These are phyloP conservation scores for Dioctria linearis DNA, from an alignment of 2,888 invertebrate genomes.

Conservation along the genomic window DNA sequence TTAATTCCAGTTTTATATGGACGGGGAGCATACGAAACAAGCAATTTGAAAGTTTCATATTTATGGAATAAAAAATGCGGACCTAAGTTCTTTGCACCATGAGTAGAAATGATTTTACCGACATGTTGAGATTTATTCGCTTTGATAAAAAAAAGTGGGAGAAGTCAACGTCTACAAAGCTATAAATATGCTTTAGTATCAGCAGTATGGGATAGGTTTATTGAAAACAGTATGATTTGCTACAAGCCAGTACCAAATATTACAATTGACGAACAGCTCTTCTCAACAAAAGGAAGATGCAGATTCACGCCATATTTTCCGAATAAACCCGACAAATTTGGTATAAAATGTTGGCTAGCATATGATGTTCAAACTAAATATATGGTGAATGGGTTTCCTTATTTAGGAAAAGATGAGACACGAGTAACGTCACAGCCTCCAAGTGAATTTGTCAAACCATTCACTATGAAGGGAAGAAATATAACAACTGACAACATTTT, in stretches of 20 bases:
- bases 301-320: conserved; percentile 60
- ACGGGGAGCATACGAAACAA: conserved; percentile 80
- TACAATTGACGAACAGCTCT: conserved; percentile 61
- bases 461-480: conserved; percentile 50
- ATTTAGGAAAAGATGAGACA: conserved; percentile 60
- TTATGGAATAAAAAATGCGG: conserved; percentile 54
- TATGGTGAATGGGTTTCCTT: conserved; percentile 60
- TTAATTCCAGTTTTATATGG: conserved; percentile 89
- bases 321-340: conserved; percentile 61
- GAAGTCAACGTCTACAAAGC: conserved; percentile 55
- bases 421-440: conserved; percentile 39
- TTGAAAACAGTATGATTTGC: conserved; percentile 7
- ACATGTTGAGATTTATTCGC: conserved; percentile 44
- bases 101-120: conserved; percentile 21
- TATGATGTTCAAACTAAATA: conserved; percentile 59
- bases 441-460: conserved; percentile 18
- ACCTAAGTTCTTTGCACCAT: conserved; percentile 27
- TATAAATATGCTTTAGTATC: too few relatives aligned
- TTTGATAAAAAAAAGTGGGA: conserved; percentile 52
- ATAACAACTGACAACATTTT: conserved; percentile 62
- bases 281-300: conserved; percentile 61
- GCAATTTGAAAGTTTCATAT: conserved; percentile 73
- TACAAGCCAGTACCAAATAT: conserved; percentile 59
- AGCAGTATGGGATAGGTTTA: conserved; percentile 14
- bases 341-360: conserved; percentile 59